Percentiles rank a stretch among this genome's conserved stretches.
Conservation (phyloP, 2,797 vertebrate species). For the Todus mexicanus region DNA sequence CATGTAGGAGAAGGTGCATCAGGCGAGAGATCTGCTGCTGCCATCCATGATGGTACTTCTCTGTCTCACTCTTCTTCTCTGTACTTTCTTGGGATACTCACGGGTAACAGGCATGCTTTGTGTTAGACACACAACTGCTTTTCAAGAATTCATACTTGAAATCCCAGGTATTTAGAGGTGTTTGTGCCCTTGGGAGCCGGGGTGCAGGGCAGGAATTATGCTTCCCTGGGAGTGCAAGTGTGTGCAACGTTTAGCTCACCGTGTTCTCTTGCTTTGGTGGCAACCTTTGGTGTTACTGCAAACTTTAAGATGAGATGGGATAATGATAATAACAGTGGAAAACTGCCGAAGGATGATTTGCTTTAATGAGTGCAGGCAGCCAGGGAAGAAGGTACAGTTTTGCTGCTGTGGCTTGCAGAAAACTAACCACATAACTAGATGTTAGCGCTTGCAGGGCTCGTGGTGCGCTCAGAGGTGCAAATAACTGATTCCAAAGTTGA, state of each 20-base stretch:
- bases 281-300: not conserved
- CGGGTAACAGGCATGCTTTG: fast-evolving
- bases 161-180: not conserved
- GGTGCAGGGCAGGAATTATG: not conserved
- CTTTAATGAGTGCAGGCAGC: not conserved
- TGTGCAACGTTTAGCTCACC: fast-evolving
- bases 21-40: not conserved
- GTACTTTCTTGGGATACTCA: not conserved
- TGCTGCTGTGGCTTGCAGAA: not conserved
- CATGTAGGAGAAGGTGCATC: not conserved
- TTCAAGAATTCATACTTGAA: not conserved
- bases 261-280: not conserved
- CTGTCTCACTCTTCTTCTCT: not conserved
- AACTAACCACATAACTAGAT: not conserved
- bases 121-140: not conserved
- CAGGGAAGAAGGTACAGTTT: not conserved
- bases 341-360: not conserved
- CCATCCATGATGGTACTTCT: fast-evolving
- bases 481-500: slow-evolving; percentile 6
- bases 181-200: not conserved
- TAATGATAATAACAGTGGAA: not conserved
- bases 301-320: not conserved
- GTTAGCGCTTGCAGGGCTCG: not conserved
- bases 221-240: not conserved
- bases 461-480: not conserved